These are phyloP conservation scores for Chlorops oryzae DNA, from an alignment of 1,140 invertebrate genomes.

Conservation along the genomic window DNA sequence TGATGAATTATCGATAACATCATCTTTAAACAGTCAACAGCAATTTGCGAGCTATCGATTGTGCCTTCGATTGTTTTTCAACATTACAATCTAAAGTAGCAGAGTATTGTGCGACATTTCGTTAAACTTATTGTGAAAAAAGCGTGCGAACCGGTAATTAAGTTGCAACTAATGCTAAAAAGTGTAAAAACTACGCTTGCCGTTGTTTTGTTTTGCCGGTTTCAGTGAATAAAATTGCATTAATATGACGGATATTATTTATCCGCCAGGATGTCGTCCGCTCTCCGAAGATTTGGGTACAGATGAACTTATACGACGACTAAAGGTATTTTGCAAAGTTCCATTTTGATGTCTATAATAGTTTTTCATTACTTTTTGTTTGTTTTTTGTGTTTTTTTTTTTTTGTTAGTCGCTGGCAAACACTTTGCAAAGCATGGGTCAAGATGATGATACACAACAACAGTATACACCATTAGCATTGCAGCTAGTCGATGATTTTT, in stretches of 20 bases:
- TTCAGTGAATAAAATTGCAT: background rate
- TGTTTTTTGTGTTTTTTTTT: background rate
- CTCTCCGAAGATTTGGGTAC: slow-evolving; percentile 88
- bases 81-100: background rate
- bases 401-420: slow-evolving; percentile 72
- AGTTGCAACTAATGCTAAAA: background rate
- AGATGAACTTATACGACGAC: slow-evolving; percentile 87
- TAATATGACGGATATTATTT: slow-evolving; percentile 62
- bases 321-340: slow-evolving; percentile 67
- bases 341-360: background rate
- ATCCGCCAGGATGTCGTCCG: slow-evolving; percentile 79
- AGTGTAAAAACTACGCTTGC: background rate
- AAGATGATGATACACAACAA: slow-evolving; percentile 91
- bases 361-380: slow-evolving; percentile 7
- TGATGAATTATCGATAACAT: no score
- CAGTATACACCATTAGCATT: slow-evolving; percentile 91
- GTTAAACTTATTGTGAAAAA: background rate
- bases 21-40: no score
- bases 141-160: no score
- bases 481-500: slow-evolving; percentile 88
- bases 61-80: no score
- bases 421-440: slow-evolving; percentile 92
- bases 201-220: background rate
- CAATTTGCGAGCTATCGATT: no score
- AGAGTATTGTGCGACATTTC: background rate